Conservation (phyloP, 2,888 invertebrate genomes). For the Atrina japonica region DNA sequence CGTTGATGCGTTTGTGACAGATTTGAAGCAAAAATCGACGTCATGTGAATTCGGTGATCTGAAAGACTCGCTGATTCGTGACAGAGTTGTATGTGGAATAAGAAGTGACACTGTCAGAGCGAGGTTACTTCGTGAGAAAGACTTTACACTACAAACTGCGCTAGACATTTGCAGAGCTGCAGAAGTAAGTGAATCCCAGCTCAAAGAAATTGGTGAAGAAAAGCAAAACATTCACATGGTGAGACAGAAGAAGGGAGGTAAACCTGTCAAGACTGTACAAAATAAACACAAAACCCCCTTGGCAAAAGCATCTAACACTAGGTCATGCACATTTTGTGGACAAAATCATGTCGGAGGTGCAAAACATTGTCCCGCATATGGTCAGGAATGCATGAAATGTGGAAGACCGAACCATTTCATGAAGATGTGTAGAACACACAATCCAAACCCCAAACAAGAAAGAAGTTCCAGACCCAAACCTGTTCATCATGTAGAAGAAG, state of each 20-base stretch:
- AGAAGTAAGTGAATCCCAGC: slow-evolving; percentile 23
- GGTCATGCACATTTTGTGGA: slow-evolving; percentile 30
- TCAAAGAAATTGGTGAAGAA: slow-evolving; percentile 17
- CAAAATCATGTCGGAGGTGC: slow-evolving; percentile 11
- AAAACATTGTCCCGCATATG: slow-evolving; percentile 25
- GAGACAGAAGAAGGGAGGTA: slow-evolving; percentile 7
- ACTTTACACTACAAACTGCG: slow-evolving; percentile 32
- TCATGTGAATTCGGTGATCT: slow-evolving; percentile 47
- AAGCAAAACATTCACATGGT: slow-evolving; percentile 8
- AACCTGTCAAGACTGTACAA: not conserved
- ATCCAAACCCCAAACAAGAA: not conserved
- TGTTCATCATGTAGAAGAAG: slow-evolving; percentile 4
- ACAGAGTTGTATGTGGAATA: slow-evolving; percentile 44
- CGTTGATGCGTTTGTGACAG: slow-evolving; percentile 40
- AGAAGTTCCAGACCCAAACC: not conserved
- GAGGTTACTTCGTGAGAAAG: slow-evolving; percentile 40
- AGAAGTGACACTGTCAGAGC: slow-evolving; percentile 25
- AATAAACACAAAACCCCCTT: too few species aligned
- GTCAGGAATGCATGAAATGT: slow-evolving; percentile 17
- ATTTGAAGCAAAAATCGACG: slow-evolving; percentile 26
- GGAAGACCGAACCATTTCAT: slow-evolving; percentile 13
- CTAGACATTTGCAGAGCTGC: slow-evolving; percentile 40
- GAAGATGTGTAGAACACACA: not conserved
- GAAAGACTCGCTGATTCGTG: slow-evolving; percentile 32
- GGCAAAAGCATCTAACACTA: too few species aligned